Evolutionary conservation across 1,140 invertebrate genomes (phyloP).

Genomic region (Euwallacea similis): DNA sequence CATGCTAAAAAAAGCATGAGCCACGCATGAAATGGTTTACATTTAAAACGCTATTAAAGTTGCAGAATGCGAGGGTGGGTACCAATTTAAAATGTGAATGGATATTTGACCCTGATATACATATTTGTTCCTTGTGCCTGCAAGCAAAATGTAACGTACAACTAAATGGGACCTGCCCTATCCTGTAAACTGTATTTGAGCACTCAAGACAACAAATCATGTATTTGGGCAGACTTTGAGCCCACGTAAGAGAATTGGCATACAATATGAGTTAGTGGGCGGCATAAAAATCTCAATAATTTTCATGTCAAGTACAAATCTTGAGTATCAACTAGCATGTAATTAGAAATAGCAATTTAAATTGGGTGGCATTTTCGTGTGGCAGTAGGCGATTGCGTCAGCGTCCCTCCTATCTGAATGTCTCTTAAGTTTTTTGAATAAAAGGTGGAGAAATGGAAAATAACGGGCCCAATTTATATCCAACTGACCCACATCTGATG

Average conservation of each 20-base stretch:
- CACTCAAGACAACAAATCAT: too few relatives aligned
- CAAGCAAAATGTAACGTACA: neutral
- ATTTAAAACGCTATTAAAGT: too few relatives aligned
- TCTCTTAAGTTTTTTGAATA: too few relatives aligned
- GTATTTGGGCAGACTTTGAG: neutral
- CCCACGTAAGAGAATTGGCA: conserved; percentile 8
- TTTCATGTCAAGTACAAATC: conserved; percentile 17
- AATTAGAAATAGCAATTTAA: conserved; percentile 13
- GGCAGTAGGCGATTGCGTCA: too few relatives aligned
- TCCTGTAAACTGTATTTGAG: too few relatives aligned
- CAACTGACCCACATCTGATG: neutral
- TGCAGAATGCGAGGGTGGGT: neutral
- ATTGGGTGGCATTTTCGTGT: neutral
- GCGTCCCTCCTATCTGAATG: too few relatives aligned
- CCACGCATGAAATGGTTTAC: too few relatives aligned
- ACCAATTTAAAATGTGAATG: neutral
- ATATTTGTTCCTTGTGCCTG: neutral
- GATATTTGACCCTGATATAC: neutral
- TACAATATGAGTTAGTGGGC: conserved; percentile 2
- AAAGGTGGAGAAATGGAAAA: neutral
- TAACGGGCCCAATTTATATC: conserved; percentile 1
- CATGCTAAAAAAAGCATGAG: too few relatives aligned
- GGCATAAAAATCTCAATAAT: conserved; percentile 9
- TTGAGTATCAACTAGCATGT: neutral
- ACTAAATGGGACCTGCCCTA: neutral